A percentile compares a stretch with the other conserved stretches of the same genome.
Evolutionary conservation across 1,140 invertebrate species (phyloP).

Genomic region (Pygmarrhopalites habei): DNA sequence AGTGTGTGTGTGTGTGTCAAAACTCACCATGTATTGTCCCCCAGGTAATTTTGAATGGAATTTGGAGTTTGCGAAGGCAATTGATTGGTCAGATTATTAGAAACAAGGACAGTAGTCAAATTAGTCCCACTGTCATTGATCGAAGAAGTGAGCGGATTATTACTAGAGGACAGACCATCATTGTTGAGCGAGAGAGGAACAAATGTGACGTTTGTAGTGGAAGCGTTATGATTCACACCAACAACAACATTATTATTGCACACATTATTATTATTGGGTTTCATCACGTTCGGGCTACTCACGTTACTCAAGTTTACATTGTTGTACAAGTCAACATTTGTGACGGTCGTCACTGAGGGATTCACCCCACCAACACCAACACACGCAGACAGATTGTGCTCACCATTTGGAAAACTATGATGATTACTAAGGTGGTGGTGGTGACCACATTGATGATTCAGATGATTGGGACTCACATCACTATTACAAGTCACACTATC

Average conservation of each 20-base stretch:
- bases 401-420: not conserved
- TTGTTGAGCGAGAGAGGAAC: conserved; percentile 4
- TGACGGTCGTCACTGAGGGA: not conserved
- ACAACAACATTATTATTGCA: conserved; percentile 3
- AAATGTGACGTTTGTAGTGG: not conserved
- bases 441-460: not conserved
- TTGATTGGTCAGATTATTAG: not conserved
- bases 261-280: conserved; percentile 6
- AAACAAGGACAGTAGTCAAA: not conserved
- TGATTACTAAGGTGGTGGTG: not conserved
- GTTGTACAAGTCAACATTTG: conserved; percentile 1
- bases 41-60: not conserved
- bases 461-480: too few species aligned
- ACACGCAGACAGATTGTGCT: too few species aligned
- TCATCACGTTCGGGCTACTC: not conserved
- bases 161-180: not conserved
- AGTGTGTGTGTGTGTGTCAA: too few species aligned
- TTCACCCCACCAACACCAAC: too few species aligned
- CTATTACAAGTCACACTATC: too few species aligned
- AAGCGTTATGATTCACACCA: not conserved
- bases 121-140: conserved; percentile 2
- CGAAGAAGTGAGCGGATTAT: not conserved
- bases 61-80: not conserved
- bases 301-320: too few species aligned
- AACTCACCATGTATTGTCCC: not conserved